A percentile compares a stretch with the other conserved stretches of the same genome.
phyloP scores from a whole-genome alignment of 2,797 vertebrate species.

The Cynodonichthys magdalenae region DNA sequence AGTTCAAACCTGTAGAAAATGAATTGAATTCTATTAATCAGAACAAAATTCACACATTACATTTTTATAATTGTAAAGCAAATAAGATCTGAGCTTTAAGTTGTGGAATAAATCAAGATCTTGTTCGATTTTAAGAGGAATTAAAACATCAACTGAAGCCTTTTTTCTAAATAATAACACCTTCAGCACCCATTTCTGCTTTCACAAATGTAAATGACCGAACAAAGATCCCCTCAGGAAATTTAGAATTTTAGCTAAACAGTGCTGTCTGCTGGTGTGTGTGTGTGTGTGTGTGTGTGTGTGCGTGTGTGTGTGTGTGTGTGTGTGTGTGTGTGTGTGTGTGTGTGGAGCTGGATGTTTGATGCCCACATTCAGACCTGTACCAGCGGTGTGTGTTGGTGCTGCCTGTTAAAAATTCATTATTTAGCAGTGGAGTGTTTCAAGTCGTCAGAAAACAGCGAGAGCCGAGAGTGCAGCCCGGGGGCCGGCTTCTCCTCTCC shows the following conservation, averaged over 20 bases:
- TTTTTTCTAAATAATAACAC: not conserved
- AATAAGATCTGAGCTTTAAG: no score
- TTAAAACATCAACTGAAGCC: not conserved
- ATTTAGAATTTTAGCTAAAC: constrained; percentile 60
- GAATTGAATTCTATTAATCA: not conserved
- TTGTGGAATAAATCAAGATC: no score
- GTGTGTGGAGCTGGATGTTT: constrained; percentile 61
- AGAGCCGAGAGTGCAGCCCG: constrained; percentile 79
- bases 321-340: constrained; percentile 36
- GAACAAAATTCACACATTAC: no score
- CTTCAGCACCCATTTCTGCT: not conserved
- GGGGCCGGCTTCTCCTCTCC: constrained; percentile 74
- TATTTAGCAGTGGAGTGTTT: constrained; percentile 87
- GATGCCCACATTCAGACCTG: constrained; percentile 72
- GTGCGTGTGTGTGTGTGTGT: constrained; percentile 25
- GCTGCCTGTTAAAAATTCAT: constrained; percentile 80
- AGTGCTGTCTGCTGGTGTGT: constrained; percentile 55
- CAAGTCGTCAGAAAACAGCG: constrained; percentile 83
- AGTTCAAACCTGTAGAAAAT: not conserved
- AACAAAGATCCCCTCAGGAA: constrained; percentile 36
- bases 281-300: constrained; percentile 32
- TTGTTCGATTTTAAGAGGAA: no score
- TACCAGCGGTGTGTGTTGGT: constrained; percentile 63
- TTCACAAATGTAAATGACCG: constrained; percentile 24
- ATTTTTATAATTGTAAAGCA: no score